Percentiles rank a stretch among this genome's conserved stretches.
phyloP scores from a whole-genome alignment of 64 coral and sea anemone species.

The Anthopleura sola region DNA sequence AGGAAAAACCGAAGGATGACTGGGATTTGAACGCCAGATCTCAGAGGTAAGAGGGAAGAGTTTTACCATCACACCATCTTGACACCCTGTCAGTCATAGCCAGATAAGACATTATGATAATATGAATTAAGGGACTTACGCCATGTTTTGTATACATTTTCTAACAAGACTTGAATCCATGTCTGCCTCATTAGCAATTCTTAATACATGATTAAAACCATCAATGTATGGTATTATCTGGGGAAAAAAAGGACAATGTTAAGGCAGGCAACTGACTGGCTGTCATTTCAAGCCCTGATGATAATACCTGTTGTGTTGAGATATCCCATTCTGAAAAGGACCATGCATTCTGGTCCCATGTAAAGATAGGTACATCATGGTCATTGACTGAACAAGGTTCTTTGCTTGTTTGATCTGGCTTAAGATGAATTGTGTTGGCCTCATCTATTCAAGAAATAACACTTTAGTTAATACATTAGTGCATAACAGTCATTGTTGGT shows the following conservation, averaged over 20 bases:
- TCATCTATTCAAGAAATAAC: conserved; percentile 44
- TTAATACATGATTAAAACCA: conserved; percentile 88
- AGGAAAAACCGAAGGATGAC: too few relatives aligned
- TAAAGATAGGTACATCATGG: conserved; percentile 94
- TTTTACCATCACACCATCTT: too few relatives aligned
- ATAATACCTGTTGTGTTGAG: conserved; percentile 92
- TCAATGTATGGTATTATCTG: conserved; percentile 96
- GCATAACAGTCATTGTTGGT: too few relatives aligned
- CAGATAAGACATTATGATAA: too few relatives aligned
- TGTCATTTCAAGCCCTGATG: too few relatives aligned
- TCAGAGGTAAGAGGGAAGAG: too few relatives aligned
- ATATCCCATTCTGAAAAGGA: conserved; percentile 81
- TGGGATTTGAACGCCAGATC: too few relatives aligned
- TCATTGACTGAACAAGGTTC: conserved; percentile 61
- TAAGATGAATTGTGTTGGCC: conserved; percentile 86
- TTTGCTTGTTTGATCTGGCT: conserved; percentile 44
- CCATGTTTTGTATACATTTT: conserved; percentile 86
- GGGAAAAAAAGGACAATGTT: background rate
- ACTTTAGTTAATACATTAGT: too few relatives aligned
- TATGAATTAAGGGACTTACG: conserved; percentile 54
- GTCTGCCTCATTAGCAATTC: conserved; percentile 86
- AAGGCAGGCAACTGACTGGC: too few relatives aligned
- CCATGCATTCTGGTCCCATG: conserved; percentile 68
- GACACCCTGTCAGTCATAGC: too few relatives aligned
- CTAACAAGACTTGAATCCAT: conserved; percentile 84